A percentile compares a stretch with the other conserved stretches of the same genome.
Conservation (phyloP, 2,113 vertebrate genomes). For the Isichthys henryi region DNA sequence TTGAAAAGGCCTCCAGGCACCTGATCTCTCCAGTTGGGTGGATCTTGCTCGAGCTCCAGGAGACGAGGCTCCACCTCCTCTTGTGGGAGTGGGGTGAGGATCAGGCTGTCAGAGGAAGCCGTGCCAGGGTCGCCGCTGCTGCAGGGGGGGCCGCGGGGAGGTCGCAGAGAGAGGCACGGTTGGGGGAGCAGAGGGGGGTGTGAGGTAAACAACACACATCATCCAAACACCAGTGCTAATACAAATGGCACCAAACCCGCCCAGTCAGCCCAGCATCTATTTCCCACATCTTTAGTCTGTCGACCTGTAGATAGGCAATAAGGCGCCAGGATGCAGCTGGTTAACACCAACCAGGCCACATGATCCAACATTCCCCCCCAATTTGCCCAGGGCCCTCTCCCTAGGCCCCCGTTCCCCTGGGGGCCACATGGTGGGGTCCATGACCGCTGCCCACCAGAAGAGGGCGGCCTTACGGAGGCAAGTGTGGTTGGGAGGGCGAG, state of each 20-base stretch:
- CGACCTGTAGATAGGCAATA: neutral
- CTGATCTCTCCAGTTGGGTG: conserved; percentile 76
- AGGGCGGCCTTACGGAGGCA: conserved; percentile 56
- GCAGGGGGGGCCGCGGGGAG: neutral
- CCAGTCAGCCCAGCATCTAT: neutral
- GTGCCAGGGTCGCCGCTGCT: conserved; percentile 58
- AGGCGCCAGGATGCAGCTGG: neutral
- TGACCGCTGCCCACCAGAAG: neutral
- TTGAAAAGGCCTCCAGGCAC: conserved; percentile 56
- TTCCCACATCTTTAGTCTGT: neutral
- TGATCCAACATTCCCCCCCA: neutral
- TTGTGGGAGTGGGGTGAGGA: conserved; percentile 49
- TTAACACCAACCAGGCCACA: neutral
- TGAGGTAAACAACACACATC: neutral
- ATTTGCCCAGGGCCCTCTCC: neutral
- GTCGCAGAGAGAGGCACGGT: neutral
- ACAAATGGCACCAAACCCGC: neutral
- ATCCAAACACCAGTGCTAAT: neutral
- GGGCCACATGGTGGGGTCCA: neutral
- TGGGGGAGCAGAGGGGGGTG: neutral
- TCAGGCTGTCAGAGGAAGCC: conserved; percentile 31
- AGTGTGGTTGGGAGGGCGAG: conserved; percentile 50
- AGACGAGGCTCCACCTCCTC: conserved; percentile 73
- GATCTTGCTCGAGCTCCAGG: conserved; percentile 73
- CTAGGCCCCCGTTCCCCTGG: neutral